Percentiles rank a stretch among this genome's conserved stretches.
Conservation (phyloP, 1,140 invertebrate genomes). For the Diorhabda elongata region DNA sequence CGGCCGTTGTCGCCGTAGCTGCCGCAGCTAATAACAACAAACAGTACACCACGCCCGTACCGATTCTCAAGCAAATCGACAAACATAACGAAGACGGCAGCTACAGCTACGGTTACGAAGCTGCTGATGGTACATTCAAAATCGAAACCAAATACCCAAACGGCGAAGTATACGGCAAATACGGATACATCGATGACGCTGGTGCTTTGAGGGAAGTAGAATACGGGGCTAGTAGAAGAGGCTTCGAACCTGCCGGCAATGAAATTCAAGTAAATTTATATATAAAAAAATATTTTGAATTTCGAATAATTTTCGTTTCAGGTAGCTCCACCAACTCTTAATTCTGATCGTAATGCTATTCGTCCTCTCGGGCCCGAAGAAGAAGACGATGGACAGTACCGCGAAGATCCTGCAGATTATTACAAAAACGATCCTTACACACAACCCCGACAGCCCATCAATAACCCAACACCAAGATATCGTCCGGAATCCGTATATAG, state of each 20-base stretch:
- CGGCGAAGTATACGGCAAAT: constrained; percentile 78
- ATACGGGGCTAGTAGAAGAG: constrained; percentile 71
- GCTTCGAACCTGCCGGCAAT: constrained; percentile 70
- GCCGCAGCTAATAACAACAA: constrained; percentile 33
- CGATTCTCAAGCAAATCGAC: constrained; percentile 68
- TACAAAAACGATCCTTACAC: constrained; percentile 63
- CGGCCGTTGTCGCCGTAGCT: constrained; percentile 29
- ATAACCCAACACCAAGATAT: constrained; percentile 7
- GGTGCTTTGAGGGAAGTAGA: constrained; percentile 68
- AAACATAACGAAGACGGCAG: constrained; percentile 80
- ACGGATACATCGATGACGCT: constrained; percentile 75
- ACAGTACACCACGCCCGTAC: constrained; percentile 59
- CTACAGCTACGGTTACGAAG: constrained; percentile 85
- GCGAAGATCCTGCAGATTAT: constrained; percentile 74
- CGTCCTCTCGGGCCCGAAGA: constrained; percentile 59
- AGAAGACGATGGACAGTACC: constrained; percentile 76
- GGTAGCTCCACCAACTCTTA: constrained; percentile 63
- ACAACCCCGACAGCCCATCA: constrained; percentile 28
- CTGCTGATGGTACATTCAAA: constrained; percentile 86
- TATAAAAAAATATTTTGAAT: background rate
- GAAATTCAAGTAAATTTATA: constrained; percentile 63
- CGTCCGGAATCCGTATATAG: constrained; percentile 10
- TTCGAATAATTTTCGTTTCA: constrained; percentile 2
- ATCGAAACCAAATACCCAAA: constrained; percentile 82
- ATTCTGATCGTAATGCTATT: constrained; percentile 49